Evolutionary conservation across 1,140 invertebrate species (phyloP), one percentile per base, ranked within the genome.

Genomic region (Pseudomyrmex pallidus): DNA sequence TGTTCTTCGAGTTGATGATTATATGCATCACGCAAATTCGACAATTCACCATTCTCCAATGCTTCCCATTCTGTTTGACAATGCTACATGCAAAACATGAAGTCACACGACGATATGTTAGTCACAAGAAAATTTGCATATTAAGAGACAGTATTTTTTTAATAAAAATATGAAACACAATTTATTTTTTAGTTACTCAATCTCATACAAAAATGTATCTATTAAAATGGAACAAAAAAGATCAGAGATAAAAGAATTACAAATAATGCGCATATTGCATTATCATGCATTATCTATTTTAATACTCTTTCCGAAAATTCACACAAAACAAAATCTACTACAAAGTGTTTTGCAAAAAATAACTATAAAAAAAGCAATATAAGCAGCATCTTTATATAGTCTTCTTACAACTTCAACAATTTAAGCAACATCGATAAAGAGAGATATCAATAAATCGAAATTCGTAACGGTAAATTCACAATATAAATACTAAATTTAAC

Each of bases 1-100:
- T 96, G 95, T 87, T 96, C 95, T 87, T 95, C 94, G 78, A 96
- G 91, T 66, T 92, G 92, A 62, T 90, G 90, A 85, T 89, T 90
- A 86, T 93, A 94, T 73, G 90, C 89, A 15, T 88, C 91, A 84
- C 90, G 90, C 17, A 93, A 74, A 68, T 92, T 90, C 20, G 87
- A 91, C 73, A 93, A 90, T 87, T 93, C 93, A 84, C 85, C 90
- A 85, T 89, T 93, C 74, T 92, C 92, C 84, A 89, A 84, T 78
- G 89, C 88, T 83, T 92, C 91, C 88, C 86, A 91, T 76, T 94
- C 93, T 74, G 93, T 94, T 90, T 94, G 93, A 92, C 91, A 93
- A 91, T 87, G 91, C 93, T 94, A 85, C 93, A 94, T 93, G 92
- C 92, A 85, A 85, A 35, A 89, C 63, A 87, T 57, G 70, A 70